Evolutionary conservation across 2,888 invertebrate species (phyloP).

Genomic region (Tinea pellionella): DNA sequence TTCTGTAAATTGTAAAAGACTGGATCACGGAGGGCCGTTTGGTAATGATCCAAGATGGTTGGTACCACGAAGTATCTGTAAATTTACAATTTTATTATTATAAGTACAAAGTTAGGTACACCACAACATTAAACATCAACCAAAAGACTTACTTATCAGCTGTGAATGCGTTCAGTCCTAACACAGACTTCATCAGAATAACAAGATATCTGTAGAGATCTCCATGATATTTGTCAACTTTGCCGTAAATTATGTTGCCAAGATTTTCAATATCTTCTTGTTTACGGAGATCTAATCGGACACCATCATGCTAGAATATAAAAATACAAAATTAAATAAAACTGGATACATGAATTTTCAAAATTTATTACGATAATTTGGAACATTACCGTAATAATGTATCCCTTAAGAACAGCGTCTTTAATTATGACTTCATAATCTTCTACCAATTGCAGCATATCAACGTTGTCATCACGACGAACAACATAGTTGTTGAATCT

Average conservation of each 20-base stretch:
- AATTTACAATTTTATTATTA: slow-evolving; percentile 20
- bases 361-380: neutral
- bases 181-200: slow-evolving; percentile 60
- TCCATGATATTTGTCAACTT: slow-evolving; percentile 42
- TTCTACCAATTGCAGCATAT: slow-evolving; percentile 35
- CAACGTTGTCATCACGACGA: slow-evolving; percentile 35
- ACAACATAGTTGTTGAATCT: slow-evolving; percentile 55
- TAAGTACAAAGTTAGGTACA: neutral
- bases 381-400: slow-evolving; percentile 39
- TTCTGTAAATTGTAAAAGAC: slow-evolving; percentile 78
- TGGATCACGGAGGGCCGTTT: slow-evolving; percentile 78
- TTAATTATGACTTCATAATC: slow-evolving; percentile 65
- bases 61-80: slow-evolving; percentile 64
- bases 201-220: slow-evolving; percentile 70
- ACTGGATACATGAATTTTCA: neutral
- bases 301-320: slow-evolving; percentile 40
- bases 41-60: slow-evolving; percentile 71
- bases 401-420: slow-evolving; percentile 70
- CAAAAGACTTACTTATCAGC: slow-evolving; percentile 42
- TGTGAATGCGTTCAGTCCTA: slow-evolving; percentile 44
- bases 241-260: slow-evolving; percentile 62
- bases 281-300: slow-evolving; percentile 43
- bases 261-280: slow-evolving; percentile 64
- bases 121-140: neutral
- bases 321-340: neutral